Evolutionary conservation across 2,797 vertebrate species (phyloP).

Genomic region (Nannoperca obscura): DNA sequence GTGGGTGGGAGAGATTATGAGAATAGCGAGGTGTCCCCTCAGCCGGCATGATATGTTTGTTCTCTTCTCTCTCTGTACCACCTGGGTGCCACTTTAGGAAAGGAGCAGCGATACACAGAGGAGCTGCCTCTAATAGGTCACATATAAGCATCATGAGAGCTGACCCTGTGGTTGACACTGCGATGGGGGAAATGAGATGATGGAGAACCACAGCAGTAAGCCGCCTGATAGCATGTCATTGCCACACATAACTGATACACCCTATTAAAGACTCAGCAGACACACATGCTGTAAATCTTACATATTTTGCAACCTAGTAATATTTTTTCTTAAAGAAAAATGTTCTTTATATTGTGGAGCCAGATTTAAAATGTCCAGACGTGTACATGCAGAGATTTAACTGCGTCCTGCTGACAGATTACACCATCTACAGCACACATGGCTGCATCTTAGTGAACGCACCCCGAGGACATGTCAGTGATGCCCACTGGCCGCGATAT

Average conservation of each 20-base stretch:
- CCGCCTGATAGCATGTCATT: neutral
- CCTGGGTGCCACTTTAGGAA: slow-evolving; percentile 61
- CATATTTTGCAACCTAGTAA: too few relatives aligned
- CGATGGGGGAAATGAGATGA: slow-evolving; percentile 53
- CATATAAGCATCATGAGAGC: slow-evolving; percentile 35
- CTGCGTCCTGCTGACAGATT: slow-evolving; percentile 13
- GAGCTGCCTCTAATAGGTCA: slow-evolving; percentile 42
- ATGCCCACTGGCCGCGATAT: slow-evolving; percentile 45
- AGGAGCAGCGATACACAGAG: slow-evolving; percentile 53
- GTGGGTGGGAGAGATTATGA: slow-evolving; percentile 56
- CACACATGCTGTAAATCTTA: neutral
- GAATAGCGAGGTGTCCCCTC: slow-evolving; percentile 52
- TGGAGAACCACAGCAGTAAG: slow-evolving; percentile 15
- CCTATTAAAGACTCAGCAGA: neutral
- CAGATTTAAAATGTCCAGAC: neutral
- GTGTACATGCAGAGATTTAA: neutral
- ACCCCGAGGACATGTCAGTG: slow-evolving; percentile 19
- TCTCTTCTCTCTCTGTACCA: slow-evolving; percentile 36
- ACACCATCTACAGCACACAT: slow-evolving; percentile 12
- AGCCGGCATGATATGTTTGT: slow-evolving; percentile 45
- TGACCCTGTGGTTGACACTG: slow-evolving; percentile 53
- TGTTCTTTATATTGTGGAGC: neutral
- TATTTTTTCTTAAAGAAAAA: too few relatives aligned
- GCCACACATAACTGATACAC: slow-evolving; percentile 29
- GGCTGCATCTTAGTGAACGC: slow-evolving; percentile 11